Conservation (phyloP, 2,888 invertebrate species). For the Apeira syringaria region DNA sequence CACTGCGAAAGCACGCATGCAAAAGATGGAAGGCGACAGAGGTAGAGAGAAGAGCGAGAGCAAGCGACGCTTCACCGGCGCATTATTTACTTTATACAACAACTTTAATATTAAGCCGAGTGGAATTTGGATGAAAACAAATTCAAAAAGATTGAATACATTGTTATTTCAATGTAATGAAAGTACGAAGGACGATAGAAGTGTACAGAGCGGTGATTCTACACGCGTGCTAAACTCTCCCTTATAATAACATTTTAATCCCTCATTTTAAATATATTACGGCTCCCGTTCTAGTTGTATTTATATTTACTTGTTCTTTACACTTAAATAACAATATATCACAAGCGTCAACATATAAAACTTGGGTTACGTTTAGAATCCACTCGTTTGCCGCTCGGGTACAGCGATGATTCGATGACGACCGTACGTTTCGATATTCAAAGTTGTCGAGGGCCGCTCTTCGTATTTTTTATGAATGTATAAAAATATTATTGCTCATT, state of each 20-base stretch:
- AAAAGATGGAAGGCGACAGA: constrained; percentile 78
- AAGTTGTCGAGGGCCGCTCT: constrained; percentile 59
- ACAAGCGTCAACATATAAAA: constrained; percentile 81
- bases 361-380: constrained; percentile 38
- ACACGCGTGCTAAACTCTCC: constrained; percentile 70
- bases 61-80: constrained; percentile 21
- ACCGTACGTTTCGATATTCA: constrained; percentile 42
- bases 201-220: constrained; percentile 48
- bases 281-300: constrained; percentile 67
- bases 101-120: constrained; percentile 36
- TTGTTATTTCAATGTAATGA: constrained; percentile 81
- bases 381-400: constrained; percentile 25
- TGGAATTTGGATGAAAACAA: constrained; percentile 83
- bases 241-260: constrained; percentile 56
- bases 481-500: constrained; percentile 84
- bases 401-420: constrained; percentile 67
- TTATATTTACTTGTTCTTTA: constrained; percentile 75
- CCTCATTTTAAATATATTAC: constrained; percentile 60
- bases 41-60: constrained; percentile 46
- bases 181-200: constrained; percentile 43
- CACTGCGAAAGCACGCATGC: constrained; percentile 80
- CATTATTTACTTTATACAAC: constrained; percentile 23
- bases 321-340: constrained; percentile 84
- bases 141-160: constrained; percentile 61
- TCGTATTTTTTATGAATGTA: constrained; percentile 74